These are phyloP conservation scores for Carterocephalus palaemon DNA, from an alignment of 2,888 invertebrate species.

Conservation along the genomic window DNA sequence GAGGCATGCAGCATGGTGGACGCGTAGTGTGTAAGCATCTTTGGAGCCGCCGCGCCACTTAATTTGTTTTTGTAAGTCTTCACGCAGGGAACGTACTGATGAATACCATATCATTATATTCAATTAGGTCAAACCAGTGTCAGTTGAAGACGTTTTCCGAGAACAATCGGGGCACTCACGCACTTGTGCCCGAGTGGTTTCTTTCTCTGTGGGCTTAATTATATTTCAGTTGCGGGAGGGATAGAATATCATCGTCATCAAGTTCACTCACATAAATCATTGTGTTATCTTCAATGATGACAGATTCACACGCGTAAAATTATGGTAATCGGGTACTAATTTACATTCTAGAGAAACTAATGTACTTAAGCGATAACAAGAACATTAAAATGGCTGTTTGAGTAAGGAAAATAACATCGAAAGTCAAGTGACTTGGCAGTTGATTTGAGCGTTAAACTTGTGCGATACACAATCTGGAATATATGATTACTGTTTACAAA, in stretches of 20 bases:
- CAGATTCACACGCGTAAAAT: conserved; percentile 14
- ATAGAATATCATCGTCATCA: conserved; percentile 54
- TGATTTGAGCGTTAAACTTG: too few relatives aligned
- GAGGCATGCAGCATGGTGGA: conserved; percentile 35
- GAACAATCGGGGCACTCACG: conserved; percentile 74
- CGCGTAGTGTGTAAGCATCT: conserved; percentile 28
- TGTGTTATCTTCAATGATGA: conserved; percentile 26
- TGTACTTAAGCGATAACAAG: conserved; percentile 8
- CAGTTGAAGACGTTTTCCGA: conserved; percentile 64
- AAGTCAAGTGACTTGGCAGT: too few relatives aligned
- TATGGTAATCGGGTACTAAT: conserved; percentile 19
- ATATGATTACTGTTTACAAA: too few relatives aligned
- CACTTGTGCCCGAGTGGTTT: conserved; percentile 62
- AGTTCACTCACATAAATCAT: conserved; percentile 42
- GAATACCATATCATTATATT: conserved; percentile 75
- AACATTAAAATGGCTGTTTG: too few relatives aligned
- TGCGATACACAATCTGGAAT: too few relatives aligned
- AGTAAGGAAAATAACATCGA: too few relatives aligned
- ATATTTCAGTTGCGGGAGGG: conserved; percentile 56
- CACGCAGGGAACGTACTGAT: conserved; percentile 54
- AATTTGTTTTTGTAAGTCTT: conserved; percentile 61
- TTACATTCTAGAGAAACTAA: neutral
- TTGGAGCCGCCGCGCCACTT: conserved; percentile 42
- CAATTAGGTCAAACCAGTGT: conserved; percentile 75
- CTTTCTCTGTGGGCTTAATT: conserved; percentile 67